Conservation (phyloP, 2,113 vertebrate genomes). For the Semicossyphus pulcher region DNA sequence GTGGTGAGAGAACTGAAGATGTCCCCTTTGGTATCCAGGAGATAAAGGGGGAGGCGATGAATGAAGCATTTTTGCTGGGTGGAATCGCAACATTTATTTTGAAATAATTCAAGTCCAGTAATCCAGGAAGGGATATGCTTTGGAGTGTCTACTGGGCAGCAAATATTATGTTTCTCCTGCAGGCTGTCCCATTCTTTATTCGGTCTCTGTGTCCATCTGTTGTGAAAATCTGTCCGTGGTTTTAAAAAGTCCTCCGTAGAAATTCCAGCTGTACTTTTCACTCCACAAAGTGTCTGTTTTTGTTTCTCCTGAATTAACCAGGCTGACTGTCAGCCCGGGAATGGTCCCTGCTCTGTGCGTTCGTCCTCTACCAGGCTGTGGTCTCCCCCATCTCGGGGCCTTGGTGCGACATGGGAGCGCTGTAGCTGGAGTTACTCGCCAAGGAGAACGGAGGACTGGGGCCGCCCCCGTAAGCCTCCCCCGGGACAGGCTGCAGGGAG, state of each 20-base stretch:
- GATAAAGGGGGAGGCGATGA: constrained; percentile 52
- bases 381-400: constrained; percentile 95
- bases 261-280: constrained; percentile 32
- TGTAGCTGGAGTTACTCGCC: constrained; percentile 94
- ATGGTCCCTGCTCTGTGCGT: constrained; percentile 44
- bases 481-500: constrained; percentile 91
- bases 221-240: constrained; percentile 47
- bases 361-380: constrained; percentile 88
- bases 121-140: constrained; percentile 57
- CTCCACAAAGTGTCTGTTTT: constrained; percentile 26
- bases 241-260: constrained; percentile 54
- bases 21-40: constrained; percentile 75
- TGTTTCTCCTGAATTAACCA: constrained; percentile 66
- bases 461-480: constrained; percentile 93
- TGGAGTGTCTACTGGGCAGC: constrained; percentile 48
- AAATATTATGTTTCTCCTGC: constrained; percentile 25
- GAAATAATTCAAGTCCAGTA: constrained; percentile 55
- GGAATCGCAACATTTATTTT: constrained; percentile 28
- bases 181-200: constrained; percentile 22
- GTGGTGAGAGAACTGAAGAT: constrained; percentile 40
- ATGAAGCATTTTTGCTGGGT: constrained; percentile 52
- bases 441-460: constrained; percentile 96
- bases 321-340: constrained; percentile 47
- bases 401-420: constrained; percentile 91
- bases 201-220: constrained; percentile 22